Evolutionary conservation across 2,888 invertebrate species (phyloP), one percentile per base, ranked within the genome.

Genomic region (Drosophila mayaguana): DNA sequence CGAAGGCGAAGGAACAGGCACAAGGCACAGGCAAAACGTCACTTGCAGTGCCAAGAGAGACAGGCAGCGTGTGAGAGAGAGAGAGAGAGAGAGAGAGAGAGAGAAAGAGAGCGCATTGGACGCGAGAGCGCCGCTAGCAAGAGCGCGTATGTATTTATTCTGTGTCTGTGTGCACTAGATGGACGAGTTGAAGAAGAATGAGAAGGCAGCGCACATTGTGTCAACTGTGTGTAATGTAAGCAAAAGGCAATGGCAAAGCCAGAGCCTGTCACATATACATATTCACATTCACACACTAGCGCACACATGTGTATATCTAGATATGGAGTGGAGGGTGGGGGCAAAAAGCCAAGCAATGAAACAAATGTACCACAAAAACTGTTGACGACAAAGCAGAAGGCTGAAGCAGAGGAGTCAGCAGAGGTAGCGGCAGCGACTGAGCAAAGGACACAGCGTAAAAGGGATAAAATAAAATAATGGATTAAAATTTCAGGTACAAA

Each of bases 311-410:
- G 72, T 68, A 60, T 43, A 25, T 54, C 38, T 48, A 53, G 38
- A 16, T 45, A 28, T 46, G 45, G 53, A 42, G 45, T 40, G 16
- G 50, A 38, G 66, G 45, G 8, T 36, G 51, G 51, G 83, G 83
- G 79, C 78, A 67, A 84, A 76, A 73, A 78, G 73, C 80, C 80
- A 85, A 88, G 84, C 84, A 88, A 78, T 88, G 81, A 88, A 88
- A 85, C 83, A 85, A 85, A 85, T 85, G 85, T 88, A 85, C 85
- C 85, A 88, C 85, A 88, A 88, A 85, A 85, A 85, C 83, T 86
- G 86, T 86, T 83, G 88, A 85, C 81, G 86, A 85, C 83, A 83
- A 75, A 66, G 63, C 67, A 78, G 63, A 67, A 80, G 71, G 63
- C 64, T 75, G 61, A 64, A 74, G 63, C 65, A 81, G 74, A 56